Percentiles rank a stretch among this genome's conserved stretches.
These are phyloP conservation scores for Tetranychus cinnabarinus DNA, from an alignment of 1,140 invertebrate genomes.

Conservation along the genomic window DNA sequence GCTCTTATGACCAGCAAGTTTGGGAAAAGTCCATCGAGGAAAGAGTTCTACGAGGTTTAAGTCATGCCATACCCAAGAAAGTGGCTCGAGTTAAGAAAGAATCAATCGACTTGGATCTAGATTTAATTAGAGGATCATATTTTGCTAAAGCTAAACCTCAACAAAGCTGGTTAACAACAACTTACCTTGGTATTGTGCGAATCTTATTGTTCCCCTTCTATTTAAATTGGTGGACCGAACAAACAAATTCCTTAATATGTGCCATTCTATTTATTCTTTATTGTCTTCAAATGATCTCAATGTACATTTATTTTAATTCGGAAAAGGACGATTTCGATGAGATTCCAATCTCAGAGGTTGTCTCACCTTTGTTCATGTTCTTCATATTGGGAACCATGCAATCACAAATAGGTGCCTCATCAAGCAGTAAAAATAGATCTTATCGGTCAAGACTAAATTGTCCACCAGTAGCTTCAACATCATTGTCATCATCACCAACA, in stretches of 20 bases:
- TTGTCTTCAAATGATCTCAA: constrained; percentile 10
- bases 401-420: constrained; percentile 45
- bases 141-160: constrained; percentile 25
- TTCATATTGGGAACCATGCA: constrained; percentile 57
- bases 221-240: constrained; percentile 18
- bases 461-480: too few relatives aligned
- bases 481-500: too few relatives aligned
- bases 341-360: constrained; percentile 33
- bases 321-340: neutral
- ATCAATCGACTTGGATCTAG: constrained; percentile 75
- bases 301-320: constrained; percentile 8
- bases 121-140: constrained; percentile 36
- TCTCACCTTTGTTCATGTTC: constrained; percentile 55
- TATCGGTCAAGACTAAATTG: too few relatives aligned
- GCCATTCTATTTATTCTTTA: constrained; percentile 11
- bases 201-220: constrained; percentile 22
- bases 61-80: constrained; percentile 50
- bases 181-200: constrained; percentile 20
- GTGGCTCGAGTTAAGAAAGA: constrained; percentile 67
- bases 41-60: constrained; percentile 53
- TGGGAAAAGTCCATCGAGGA: constrained; percentile 86
- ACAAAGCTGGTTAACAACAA: constrained; percentile 22
- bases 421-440: neutral
- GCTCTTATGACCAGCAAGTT: constrained; percentile 81
- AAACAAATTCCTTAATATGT: constrained; percentile 9